phyloP scores from a whole-genome alignment of 2,888 invertebrate species.

The Stenodema calcarata region DNA sequence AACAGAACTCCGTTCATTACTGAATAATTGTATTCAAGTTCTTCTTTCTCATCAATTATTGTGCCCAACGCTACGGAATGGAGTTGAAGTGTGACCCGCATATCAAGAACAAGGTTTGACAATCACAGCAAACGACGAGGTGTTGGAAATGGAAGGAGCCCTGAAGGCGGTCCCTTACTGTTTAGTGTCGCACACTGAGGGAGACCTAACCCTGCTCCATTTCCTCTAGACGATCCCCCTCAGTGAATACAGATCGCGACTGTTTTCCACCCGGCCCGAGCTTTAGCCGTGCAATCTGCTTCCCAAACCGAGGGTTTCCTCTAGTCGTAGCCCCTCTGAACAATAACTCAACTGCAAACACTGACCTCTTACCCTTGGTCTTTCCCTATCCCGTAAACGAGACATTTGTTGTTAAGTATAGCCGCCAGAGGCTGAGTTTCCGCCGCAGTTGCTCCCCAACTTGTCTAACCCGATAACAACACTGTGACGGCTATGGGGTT shows the following conservation, averaged over 20 bases:
- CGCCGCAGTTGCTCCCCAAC: conserved; percentile 27
- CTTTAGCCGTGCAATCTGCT: not conserved
- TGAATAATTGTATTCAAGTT: too few species aligned
- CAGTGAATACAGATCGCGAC: conserved; percentile 27
- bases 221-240: not conserved
- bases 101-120: not conserved
- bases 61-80: not conserved
- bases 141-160: not conserved
- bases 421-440: conserved; percentile 9
- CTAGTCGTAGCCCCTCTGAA: not conserved
- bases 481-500: not conserved
- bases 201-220: not conserved
- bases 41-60: too few species aligned
- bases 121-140: not conserved
- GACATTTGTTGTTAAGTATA: conserved; percentile 30
- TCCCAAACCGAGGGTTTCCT: not conserved
- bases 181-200: not conserved
- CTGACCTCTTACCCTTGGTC: not conserved
- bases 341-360: conserved; percentile 26
- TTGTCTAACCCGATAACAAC: conserved; percentile 43
- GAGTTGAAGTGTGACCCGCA: not conserved
- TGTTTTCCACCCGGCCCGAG: not conserved
- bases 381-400: not conserved
- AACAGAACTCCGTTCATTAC: too few species aligned
- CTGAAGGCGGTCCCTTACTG: not conserved